phyloP scores from a whole-genome alignment of 2,113 vertebrate species.

The Lagopus leucura region DNA sequence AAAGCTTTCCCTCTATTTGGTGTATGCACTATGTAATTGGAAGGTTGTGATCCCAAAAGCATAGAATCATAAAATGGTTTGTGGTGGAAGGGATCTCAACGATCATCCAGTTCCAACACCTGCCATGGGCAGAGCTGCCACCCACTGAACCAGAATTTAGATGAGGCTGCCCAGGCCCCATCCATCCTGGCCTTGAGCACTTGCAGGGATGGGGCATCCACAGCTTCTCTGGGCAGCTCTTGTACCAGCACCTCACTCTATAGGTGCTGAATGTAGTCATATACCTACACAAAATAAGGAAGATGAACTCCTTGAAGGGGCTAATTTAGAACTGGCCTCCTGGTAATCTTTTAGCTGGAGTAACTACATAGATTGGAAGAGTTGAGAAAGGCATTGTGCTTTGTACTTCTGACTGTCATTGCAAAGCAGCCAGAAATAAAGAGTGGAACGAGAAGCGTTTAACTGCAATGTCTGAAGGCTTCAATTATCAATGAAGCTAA shows the following conservation, averaged over 20 bases:
- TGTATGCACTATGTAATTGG: fast-evolving
- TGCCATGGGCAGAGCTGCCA: no score
- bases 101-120: no score
- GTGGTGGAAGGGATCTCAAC: no score
- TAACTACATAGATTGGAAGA: neutral
- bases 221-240: no score
- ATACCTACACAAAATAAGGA: neutral
- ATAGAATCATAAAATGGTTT: no score
- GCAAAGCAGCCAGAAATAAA: neutral
- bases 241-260: neutral
- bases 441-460: neutral
- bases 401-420: neutral
- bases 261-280: neutral
- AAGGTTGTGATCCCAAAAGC: neutral
- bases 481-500: neutral
- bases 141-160: no score
- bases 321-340: neutral
- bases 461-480: neutral
- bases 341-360: neutral
- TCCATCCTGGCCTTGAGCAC: no score
- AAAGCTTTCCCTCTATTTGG: neutral
- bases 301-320: neutral
- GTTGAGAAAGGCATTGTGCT: neutral
- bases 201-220: no score
- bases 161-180: no score